Evolutionary conservation across 2,888 invertebrate genomes (phyloP), one percentile per base, ranked within the genome.

Genomic region (Synanthedon andrenaeformis): DNA sequence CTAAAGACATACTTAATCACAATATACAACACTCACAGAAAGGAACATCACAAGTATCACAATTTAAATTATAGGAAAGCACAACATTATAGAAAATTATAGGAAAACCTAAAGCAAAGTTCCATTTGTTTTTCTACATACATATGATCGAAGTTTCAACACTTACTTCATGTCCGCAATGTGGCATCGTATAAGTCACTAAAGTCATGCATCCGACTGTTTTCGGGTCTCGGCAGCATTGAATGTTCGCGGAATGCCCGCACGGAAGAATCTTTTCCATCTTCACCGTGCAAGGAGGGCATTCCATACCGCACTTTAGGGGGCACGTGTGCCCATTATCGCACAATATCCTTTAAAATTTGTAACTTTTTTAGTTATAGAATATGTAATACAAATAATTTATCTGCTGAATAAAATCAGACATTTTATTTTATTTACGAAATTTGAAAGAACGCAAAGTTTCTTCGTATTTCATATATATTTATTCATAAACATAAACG

Each of bases 291-390:
- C 91, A 91, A 0, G 78, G 79, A 1, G 70, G 62, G 62, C 90
- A 90, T 4, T 66, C 59, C 19, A 71, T 61, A 23, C 68, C 76
- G 63, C 92, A 92, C 45, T 61, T 64, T 56, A 88, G 76, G 0
- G 77, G 79, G 58, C 91, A 91, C 2, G 64, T 63, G 63, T 92
- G 92, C 3, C 65, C 73, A 19, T 79, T 71, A 54, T 79, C 82
- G 61, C 88, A 92, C 1, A 88, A 60, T 10, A 78, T 63, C 59
- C 89, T 89, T 58, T 57, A 72, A 67, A 55, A 50, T 1, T 2
- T 1, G 17, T 17, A 17, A 58, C 52, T 14, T 8, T 5, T 10
- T 56, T 56, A 50, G n/a, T 42, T 42, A 12, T 42, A 42, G 1
- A 42, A n/a, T n/a, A n/a, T n/a, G n/a, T 42, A 42, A 10, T n/a